Percentiles rank a stretch among this genome's conserved stretches.
Conservation (phyloP, 2,113 vertebrate species). For the Sapajus apella region DNA sequence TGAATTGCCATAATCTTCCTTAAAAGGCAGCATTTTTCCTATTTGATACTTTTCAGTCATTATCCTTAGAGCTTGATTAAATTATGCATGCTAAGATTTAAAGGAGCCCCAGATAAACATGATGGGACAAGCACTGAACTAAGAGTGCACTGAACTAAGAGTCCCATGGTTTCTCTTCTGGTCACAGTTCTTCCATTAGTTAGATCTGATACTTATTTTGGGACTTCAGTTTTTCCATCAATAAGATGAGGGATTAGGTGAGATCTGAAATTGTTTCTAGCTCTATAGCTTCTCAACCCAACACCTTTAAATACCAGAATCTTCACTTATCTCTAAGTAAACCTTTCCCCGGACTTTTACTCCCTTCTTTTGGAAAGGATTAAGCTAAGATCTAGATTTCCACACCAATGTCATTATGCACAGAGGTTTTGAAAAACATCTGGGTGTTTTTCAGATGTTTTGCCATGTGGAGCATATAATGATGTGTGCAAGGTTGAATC, state of each 20-base stretch:
- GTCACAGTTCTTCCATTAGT: background rate
- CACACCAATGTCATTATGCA: background rate
- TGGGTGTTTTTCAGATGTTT: background rate
- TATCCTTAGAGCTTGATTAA: background rate
- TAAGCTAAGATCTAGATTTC: background rate
- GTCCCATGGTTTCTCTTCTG: background rate
- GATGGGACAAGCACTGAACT: background rate
- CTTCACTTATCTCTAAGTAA: background rate
- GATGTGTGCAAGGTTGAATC: background rate
- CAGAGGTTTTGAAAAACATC: background rate
- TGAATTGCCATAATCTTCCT: slow-evolving; percentile 73
- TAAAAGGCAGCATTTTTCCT: slow-evolving; percentile 46
- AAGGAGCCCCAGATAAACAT: background rate
- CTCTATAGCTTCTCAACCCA: background rate
- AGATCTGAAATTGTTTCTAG: background rate
- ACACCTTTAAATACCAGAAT: background rate
- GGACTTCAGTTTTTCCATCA: background rate
- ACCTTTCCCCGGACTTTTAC: background rate
- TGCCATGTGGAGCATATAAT: background rate
- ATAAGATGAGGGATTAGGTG: background rate
- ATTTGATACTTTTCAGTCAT: slow-evolving; percentile 49
- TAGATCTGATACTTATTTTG: background rate
- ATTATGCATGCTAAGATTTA: background rate
- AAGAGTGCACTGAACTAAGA: background rate
- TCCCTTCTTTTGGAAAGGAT: background rate